Base-by-base conservation (phyloP, 1,140 invertebrate genomes). In the Glossosoma conforme region DNA sequence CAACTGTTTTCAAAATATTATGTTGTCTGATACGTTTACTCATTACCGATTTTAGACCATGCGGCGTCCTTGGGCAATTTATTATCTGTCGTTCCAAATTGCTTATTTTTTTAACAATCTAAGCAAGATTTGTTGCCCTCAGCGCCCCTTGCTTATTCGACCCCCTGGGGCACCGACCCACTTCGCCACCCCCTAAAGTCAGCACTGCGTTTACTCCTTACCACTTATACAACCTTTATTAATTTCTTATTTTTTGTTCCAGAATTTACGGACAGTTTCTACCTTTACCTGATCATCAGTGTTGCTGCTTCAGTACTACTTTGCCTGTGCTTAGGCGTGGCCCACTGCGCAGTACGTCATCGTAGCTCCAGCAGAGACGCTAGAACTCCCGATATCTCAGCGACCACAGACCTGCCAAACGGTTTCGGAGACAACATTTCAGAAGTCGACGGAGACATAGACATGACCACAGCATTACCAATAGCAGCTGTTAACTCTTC, bases 381-480 rank as follows among this genome's bases (percentile, higher is more conserved):
- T 19, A 73, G 72, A 62, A 68, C 68, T 0, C 72, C 72, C 1
- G 70, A 75, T 54, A 70, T 75, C 9, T 75, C 72, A 8, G 72
- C 70, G n/a, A 71, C 68, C 1, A 73, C 72, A 0, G 72, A 75
- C 45, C 65, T 75, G 20, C 70, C 72, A 1, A 72, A 75, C 48
- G 72, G 72, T 10, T 75, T 75, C 61, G 72, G 70, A 54, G 72
- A 75, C 62, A 75, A 70, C 54, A 75, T 75, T 64, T 75, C 72
- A 24, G 72, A 75, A 56, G 72, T 75, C 3, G 72, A 75, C 59
- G 72, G 70, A 35, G 72, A 75, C 49, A 75, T 75, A 11, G 72
- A 75, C 54, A 75, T 75, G 54, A 72, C 68, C 2, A 73, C 68
- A 10, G 70, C 69, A 0, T 65, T 67, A 2, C 70, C 70, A 2